phyloP scores from a whole-genome alignment of 1,140 invertebrate genomes.

The Pseudomyrmex sp. region DNA sequence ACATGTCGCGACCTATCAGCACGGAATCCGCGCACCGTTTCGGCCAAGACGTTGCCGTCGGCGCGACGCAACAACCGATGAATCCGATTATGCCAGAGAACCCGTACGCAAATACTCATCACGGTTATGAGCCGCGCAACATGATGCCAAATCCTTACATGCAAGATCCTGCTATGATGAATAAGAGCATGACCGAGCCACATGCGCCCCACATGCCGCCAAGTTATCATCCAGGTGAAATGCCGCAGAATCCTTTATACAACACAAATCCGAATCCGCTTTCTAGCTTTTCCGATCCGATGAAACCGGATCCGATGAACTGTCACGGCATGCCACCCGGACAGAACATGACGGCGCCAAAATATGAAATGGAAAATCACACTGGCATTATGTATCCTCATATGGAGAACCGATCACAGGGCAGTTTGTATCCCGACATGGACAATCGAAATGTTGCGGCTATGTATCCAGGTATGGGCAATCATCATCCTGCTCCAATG shows the following conservation, averaged over 20 bases:
- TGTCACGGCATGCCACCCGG: conserved; percentile 66
- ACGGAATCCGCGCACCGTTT: conserved; percentile 73
- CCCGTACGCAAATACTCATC: conserved; percentile 71
- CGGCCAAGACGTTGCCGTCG: conserved; percentile 63
- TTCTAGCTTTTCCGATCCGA: conserved; percentile 64
- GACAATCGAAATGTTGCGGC: conserved; percentile 68
- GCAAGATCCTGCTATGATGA: conserved; percentile 68
- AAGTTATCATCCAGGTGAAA: conserved; percentile 69
- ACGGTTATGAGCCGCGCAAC: conserved; percentile 73
- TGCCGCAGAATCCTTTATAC: conserved; percentile 75
- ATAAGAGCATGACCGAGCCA: conserved; percentile 69
- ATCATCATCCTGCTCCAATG: conserved; percentile 61
- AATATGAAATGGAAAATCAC: conserved; percentile 72
- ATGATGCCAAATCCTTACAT: conserved; percentile 72
- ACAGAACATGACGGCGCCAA: conserved; percentile 56
- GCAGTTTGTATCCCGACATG: conserved; percentile 70
- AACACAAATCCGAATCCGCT: conserved; percentile 61
- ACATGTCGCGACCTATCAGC: conserved; percentile 75
- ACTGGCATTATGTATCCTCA: conserved; percentile 58
- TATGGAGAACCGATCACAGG: conserved; percentile 66
- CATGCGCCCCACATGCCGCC: conserved; percentile 66
- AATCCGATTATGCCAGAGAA: conserved; percentile 70
- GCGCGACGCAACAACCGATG: conserved; percentile 61
- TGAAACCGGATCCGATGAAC: conserved; percentile 74
- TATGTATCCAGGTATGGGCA: conserved; percentile 66